Evolutionary conservation across 2,113 vertebrate genomes (phyloP).

Genomic region (Scytalopus superciliaris): DNA sequence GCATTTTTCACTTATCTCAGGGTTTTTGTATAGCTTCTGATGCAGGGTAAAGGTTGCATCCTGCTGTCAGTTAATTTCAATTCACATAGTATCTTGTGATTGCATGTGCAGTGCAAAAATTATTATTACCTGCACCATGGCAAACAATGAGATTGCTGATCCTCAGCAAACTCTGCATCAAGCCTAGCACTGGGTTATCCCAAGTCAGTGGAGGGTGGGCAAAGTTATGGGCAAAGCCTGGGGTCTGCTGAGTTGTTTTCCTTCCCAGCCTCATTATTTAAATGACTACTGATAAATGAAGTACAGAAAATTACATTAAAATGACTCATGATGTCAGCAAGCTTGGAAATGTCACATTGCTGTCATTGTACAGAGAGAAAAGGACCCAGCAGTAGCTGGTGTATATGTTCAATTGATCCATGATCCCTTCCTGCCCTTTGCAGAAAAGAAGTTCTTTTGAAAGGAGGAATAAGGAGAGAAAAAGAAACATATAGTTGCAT

Average conservation of each 20-base stretch:
- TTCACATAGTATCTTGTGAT: not conserved
- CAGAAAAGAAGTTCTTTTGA: not conserved
- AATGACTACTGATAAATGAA: slow-evolving; percentile 43
- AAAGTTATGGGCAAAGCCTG: not conserved
- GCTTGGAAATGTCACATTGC: slow-evolving; percentile 1
- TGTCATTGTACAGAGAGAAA: not conserved
- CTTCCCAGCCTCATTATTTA: not conserved
- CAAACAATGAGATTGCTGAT: not conserved
- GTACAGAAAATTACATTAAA: slow-evolving; percentile 58
- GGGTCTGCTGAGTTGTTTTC: not conserved
- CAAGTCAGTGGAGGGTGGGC: not conserved
- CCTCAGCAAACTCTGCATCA: not conserved
- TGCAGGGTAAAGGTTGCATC: not conserved
- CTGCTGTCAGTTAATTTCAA: not conserved
- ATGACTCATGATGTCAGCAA: slow-evolving; percentile 39
- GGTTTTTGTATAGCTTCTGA: not conserved
- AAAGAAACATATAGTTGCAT: not conserved
- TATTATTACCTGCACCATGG: not conserved
- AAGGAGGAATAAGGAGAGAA: not conserved
- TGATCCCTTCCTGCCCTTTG: not conserved
- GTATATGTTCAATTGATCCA: not conserved
- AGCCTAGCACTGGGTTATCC: not conserved
- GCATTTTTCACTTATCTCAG: not conserved
- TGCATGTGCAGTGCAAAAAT: not conserved
- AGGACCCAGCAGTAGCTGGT: not conserved